phyloP scores from a whole-genome alignment of 2,797 vertebrate species.

The Alosa sapidissima region DNA sequence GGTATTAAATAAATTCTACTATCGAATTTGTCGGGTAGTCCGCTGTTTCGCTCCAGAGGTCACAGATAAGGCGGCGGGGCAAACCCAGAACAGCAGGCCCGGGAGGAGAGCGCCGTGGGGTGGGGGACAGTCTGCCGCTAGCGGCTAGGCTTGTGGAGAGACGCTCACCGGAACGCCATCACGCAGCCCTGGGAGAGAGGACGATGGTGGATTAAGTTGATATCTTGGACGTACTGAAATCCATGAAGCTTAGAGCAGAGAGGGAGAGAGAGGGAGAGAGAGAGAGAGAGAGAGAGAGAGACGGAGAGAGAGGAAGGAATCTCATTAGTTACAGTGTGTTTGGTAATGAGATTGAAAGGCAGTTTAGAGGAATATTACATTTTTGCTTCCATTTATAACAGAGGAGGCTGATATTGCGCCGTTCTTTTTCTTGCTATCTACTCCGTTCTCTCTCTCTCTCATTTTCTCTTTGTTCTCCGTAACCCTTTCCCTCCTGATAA shows the following conservation, averaged over 20 bases:
- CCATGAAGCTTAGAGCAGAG: constrained; percentile 34
- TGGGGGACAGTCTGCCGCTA: background rate
- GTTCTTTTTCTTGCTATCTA: constrained; percentile 27
- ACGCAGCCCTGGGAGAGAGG: background rate
- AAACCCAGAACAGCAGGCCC: constrained; percentile 17
- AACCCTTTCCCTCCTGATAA: background rate
- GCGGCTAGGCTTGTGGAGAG: background rate
- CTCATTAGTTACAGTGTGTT: constrained; percentile 53
- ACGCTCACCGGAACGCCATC: background rate
- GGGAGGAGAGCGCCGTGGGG: background rate
- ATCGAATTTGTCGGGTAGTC: constrained; percentile 19
- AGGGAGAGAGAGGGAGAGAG: background rate
- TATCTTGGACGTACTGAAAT: constrained; percentile 43
- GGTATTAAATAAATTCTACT: constrained; percentile 7
- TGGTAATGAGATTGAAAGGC: constrained; percentile 50
- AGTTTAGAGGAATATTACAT: constrained; percentile 49
- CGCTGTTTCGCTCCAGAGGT: constrained; percentile 15
- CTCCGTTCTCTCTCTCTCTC: background rate
- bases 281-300: background rate
- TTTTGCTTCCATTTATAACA: constrained; percentile 43
- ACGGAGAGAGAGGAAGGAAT: constrained; percentile 35
- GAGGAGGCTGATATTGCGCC: constrained; percentile 38
- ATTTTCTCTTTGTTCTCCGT: constrained; percentile 13
- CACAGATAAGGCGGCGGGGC: constrained; percentile 24
- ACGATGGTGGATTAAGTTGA: constrained; percentile 40